phyloP scores from a whole-genome alignment of 2,113 vertebrate genomes.

The Aythya baeri region DNA sequence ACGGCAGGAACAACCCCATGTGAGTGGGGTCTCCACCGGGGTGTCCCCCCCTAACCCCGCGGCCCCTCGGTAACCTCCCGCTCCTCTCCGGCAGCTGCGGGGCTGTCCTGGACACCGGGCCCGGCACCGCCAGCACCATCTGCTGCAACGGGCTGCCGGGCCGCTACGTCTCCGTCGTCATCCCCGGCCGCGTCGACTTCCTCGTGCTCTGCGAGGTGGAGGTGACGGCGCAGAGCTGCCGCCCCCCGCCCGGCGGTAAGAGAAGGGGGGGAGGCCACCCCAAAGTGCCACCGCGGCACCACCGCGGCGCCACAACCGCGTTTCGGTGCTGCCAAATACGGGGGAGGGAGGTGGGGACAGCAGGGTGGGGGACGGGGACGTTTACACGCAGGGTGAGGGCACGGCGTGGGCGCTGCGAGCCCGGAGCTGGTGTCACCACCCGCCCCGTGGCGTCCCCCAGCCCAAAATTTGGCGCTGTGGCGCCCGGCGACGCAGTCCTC shows the following conservation, averaged over 20 bases:
- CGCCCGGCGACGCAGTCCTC: not conserved
- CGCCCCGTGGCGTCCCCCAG: not conserved
- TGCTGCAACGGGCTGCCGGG: not conserved
- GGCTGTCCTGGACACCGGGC: not conserved
- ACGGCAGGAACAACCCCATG: not conserved
- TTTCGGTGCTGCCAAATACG: rapidly evolving
- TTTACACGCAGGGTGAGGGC: not conserved
- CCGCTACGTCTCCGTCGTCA: not conserved
- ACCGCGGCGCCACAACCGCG: too few species aligned
- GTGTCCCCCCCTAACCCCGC: too few species aligned
- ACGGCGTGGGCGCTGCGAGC: too few species aligned
- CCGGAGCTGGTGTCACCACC: too few species aligned
- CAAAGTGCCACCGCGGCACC: too few species aligned
- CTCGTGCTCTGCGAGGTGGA: not conserved
- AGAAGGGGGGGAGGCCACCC: not conserved
- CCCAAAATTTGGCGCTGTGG: not conserved
- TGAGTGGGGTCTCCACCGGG: not conserved
- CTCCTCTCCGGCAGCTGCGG: not conserved
- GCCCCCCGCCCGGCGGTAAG: not conserved
- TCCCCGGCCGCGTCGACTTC: not conserved
- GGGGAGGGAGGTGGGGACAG: too few species aligned
- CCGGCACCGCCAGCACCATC: not conserved
- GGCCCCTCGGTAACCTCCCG: too few species aligned
- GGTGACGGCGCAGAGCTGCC: not conserved
- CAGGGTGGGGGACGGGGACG: rapidly evolving